Evolutionary conservation across 2,888 invertebrate genomes (phyloP).

Genomic region (Drosophila vallismaia): DNA sequence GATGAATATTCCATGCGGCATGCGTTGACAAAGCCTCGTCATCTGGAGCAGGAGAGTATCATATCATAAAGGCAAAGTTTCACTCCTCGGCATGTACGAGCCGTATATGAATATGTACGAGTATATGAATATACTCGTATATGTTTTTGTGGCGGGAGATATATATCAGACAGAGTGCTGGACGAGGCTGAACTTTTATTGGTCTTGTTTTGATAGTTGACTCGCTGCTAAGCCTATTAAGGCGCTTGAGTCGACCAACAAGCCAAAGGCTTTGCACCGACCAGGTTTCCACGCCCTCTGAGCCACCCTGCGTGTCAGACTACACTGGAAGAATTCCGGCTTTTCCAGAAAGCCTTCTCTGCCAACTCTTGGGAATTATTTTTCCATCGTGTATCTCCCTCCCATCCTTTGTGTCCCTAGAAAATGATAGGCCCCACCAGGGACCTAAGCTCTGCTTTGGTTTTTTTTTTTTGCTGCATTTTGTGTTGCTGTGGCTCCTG

Average conservation of each 20-base stretch:
- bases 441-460: slow-evolving; percentile 53
- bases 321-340: not conserved
- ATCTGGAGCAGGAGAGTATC: slow-evolving; percentile 63
- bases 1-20: slow-evolving; percentile 39
- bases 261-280: slow-evolving; percentile 70
- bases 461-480: not conserved
- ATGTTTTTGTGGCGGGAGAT: not conserved
- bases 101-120: not conserved
- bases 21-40: slow-evolving; percentile 68
- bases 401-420: slow-evolving; percentile 19
- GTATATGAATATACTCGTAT: not conserved
- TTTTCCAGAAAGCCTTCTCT: no score
- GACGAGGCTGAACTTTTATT: slow-evolving; percentile 62
- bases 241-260: slow-evolving; percentile 67
- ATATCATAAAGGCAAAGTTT: slow-evolving; percentile 55
- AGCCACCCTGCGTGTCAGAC: not conserved
- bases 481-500: slow-evolving; percentile 34
- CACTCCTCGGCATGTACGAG: slow-evolving; percentile 9
- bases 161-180: slow-evolving; percentile 19
- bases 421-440: slow-evolving; percentile 65
- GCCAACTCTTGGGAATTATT: no score
- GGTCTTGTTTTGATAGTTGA: slow-evolving; percentile 76
- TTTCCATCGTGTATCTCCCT: not conserved
- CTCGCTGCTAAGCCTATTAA: slow-evolving; percentile 76
- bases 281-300: slow-evolving; percentile 57